Conservation (phyloP, 2,113 vertebrate species). For the Thalassarche chlororhynchos region DNA sequence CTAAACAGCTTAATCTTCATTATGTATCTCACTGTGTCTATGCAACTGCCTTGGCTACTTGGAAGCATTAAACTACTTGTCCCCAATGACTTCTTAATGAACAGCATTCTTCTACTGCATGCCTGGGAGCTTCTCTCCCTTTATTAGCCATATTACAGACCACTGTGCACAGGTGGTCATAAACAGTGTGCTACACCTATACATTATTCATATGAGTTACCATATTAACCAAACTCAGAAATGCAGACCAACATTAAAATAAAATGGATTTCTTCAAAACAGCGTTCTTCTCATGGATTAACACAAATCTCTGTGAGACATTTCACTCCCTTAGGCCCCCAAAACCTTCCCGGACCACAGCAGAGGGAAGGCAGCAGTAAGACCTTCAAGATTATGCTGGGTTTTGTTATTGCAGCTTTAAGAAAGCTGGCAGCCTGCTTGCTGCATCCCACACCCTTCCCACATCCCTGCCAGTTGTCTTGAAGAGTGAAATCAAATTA, state of each 20-base stretch:
- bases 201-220: neutral
- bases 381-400: neutral
- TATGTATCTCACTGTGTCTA: neutral
- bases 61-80: neutral
- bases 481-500: slow-evolving; percentile 56
- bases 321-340: neutral
- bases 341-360: neutral
- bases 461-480: slow-evolving; percentile 56
- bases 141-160: neutral
- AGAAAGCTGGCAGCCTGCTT: slow-evolving; percentile 49
- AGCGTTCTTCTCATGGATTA: neutral
- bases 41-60: neutral
- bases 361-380: neutral
- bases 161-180: neutral
- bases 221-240: neutral
- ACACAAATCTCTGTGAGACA: neutral
- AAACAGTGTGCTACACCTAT: neutral
- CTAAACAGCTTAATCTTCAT: neutral
- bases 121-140: neutral
- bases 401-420: slow-evolving; percentile 42
- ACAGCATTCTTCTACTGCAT: neutral
- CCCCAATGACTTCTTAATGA: slow-evolving; percentile 12
- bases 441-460: slow-evolving; percentile 62
- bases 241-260: neutral
- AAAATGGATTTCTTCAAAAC: neutral